phyloP scores from a whole-genome alignment of 2,797 vertebrate genomes.

The Malurus leucopterus region DNA sequence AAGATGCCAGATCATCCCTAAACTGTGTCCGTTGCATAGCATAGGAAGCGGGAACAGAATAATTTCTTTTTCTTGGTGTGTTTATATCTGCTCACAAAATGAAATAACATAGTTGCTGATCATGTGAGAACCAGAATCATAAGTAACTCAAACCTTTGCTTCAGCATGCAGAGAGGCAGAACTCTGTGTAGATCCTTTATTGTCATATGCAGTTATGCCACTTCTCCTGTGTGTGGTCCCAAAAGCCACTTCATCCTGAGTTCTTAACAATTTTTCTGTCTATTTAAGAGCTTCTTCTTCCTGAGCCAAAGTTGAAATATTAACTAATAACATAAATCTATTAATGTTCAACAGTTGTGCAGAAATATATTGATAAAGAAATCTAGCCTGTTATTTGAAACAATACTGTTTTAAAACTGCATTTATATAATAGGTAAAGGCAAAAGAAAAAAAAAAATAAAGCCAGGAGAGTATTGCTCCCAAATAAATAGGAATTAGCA shows the following conservation, averaged over 20 bases:
- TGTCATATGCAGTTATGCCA: background rate
- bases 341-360: background rate
- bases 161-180: background rate
- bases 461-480: background rate
- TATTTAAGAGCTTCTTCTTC: background rate
- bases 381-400: background rate
- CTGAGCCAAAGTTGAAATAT: background rate
- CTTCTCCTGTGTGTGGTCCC: background rate
- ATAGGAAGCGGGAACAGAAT: background rate
- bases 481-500: background rate
- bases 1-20: background rate
- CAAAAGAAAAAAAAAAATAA: background rate
- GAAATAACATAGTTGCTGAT: background rate
- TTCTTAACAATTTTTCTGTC: background rate
- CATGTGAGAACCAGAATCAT: background rate
- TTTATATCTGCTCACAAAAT: background rate
- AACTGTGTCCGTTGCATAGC: background rate
- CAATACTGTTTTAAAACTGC: background rate
- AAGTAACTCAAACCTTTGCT: constrained; percentile 19
- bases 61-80: background rate
- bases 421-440: background rate
- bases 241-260: background rate
- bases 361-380: background rate
- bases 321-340: background rate
- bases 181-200: background rate